Conservation (phyloP, 1,140 invertebrate genomes). For the Aleiodes sp. region DNA sequence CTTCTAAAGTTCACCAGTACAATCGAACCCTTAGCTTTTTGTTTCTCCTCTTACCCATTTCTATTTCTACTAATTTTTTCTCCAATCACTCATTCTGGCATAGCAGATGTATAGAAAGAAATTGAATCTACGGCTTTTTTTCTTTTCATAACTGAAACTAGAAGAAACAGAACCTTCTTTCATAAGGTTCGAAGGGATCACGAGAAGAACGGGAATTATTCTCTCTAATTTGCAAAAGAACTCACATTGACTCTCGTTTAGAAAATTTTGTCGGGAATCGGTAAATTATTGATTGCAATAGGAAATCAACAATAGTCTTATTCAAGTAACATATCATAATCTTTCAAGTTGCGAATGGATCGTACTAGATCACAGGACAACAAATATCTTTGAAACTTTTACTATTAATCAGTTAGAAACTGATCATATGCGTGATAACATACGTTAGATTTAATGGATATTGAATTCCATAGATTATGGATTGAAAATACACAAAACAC, state of each 20-base stretch:
- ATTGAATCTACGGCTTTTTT: slow-evolving; percentile 26
- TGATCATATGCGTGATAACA: background rate
- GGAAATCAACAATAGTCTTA: too few species aligned
- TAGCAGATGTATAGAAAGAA: slow-evolving; percentile 26
- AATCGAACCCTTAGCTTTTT: background rate
- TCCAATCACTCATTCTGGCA: slow-evolving; percentile 11
- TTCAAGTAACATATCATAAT: too few species aligned
- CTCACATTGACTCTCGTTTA: too few species aligned
- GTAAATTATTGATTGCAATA: too few species aligned
- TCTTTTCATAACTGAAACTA: too few species aligned
- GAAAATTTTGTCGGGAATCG: too few species aligned
- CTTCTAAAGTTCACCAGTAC: background rate
- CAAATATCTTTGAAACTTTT: background rate
- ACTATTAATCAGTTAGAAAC: background rate
- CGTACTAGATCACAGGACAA: background rate
- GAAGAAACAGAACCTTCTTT: too few species aligned
- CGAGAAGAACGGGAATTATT: too few species aligned
- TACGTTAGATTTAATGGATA: slow-evolving; percentile 1
- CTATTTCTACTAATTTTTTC: too few species aligned
- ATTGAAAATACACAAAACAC: background rate
- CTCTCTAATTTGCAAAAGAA: too few species aligned
- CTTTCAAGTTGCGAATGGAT: background rate
- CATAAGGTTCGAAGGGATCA: too few species aligned
- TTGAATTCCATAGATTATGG: slow-evolving; percentile 1
- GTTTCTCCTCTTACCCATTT: background rate